Base-by-base conservation (phyloP, 2,113 vertebrate species). In the Phrynocephalus versicolor region DNA sequence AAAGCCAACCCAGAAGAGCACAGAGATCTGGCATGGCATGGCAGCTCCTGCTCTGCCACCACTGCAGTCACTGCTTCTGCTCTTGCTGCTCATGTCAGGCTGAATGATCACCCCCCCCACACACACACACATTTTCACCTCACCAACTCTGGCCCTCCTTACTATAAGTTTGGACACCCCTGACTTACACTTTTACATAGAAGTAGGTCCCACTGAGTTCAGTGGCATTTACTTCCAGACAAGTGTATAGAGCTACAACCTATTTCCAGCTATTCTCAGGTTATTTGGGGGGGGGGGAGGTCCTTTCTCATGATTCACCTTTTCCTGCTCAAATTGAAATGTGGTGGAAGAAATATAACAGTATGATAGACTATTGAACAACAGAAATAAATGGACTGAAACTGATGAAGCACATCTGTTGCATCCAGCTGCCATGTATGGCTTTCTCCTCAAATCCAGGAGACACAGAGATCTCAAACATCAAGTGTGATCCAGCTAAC, bases 331-430 rank as follows among this genome's bases (percentile, higher is more conserved):
- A 45, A 57, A 13, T 2, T 77, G 58, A 4, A 30, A 1, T 30
- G 21, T 0, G 73, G n/a, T 55, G 0, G 55, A 79, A 74, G 8
- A 2, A 0, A 2, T 73, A 79, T 13, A 12, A 35, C 25, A 19
- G 14, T 33, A 55, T 30, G 0, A 0, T 18, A 58, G 58, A 57
- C 18, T 35, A 83, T 57, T 51, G 51, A 39, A 60, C 39, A 65
- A 62, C 19, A 19, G 39, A 0, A 62, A 33, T 23, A 60, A n/a
- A 14, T 1, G 37, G 27, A 58, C 7, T 0, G 9, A n/a, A 62
- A 13, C 0, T 6, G 37, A 21, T 27, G 58, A 18, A 1, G 0
- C 64, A 19, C 30, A 60, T 18, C 69, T 85, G 21, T 62, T 65
- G 7, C 25, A 81, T 57, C 45, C 58, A 14, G 6, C 23, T 27